Conservation (phyloP, 2,797 vertebrate species). For the Aeoliscus strigatus region DNA sequence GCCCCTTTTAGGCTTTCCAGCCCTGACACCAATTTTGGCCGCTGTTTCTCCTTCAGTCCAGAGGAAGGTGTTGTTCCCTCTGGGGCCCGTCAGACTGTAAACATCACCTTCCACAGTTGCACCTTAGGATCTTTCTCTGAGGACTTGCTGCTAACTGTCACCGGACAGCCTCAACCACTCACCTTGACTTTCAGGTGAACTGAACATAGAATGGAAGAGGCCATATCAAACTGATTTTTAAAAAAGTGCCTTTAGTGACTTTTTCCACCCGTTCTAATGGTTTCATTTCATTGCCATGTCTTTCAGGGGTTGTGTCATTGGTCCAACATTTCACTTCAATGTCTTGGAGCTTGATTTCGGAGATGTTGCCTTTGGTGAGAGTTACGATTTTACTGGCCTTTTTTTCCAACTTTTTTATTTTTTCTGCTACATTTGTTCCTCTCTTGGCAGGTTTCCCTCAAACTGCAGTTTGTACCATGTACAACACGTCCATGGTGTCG, state of each 20-base stretch:
- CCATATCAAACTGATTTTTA: no score
- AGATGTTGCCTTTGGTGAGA: constrained; percentile 84
- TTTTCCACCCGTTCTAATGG: constrained; percentile 1
- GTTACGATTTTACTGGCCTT: neutral
- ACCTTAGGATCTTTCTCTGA: constrained; percentile 77
- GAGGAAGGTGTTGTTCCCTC: constrained; percentile 74
- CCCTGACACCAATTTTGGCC: constrained; percentile 63
- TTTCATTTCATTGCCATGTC: constrained; percentile 5
- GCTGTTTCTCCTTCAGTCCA: constrained; percentile 79
- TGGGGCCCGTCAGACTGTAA: constrained; percentile 63
- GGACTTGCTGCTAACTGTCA: constrained; percentile 74
- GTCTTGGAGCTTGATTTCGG: constrained; percentile 79
- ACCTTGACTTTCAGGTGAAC: constrained; percentile 73
- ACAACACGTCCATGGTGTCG: constrained; percentile 79
- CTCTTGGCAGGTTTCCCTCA: constrained; percentile 77
- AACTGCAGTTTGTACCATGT: constrained; percentile 73
- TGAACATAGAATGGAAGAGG: no score
- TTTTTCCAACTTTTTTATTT: neutral
- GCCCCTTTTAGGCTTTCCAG: constrained; percentile 71
- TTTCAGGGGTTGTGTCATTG: constrained; percentile 81
- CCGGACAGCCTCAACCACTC: constrained; percentile 66
- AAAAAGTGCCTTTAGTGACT: neutral
- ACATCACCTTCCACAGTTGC: constrained; percentile 74
- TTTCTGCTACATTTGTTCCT: neutral
- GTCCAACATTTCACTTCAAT: constrained; percentile 81